phyloP scores from a whole-genome alignment of 2,797 vertebrate genomes.

The Chloroceryle amazona region DNA sequence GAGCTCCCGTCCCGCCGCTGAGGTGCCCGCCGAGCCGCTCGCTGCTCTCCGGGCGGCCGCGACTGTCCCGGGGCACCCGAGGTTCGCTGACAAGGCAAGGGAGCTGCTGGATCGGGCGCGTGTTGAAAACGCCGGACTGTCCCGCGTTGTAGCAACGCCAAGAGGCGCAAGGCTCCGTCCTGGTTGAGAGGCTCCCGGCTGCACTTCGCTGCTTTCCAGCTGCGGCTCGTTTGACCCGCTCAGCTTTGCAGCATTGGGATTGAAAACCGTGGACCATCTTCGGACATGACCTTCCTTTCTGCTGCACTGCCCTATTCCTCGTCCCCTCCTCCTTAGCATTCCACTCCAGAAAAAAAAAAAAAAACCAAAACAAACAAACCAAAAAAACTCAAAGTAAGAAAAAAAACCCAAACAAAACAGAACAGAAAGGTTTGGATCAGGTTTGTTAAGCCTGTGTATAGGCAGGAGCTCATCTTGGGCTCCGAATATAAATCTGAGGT shows the following conservation, averaged over 20 bases:
- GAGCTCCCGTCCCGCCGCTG: not conserved
- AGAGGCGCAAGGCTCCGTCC: fast-evolving
- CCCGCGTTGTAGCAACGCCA: fast-evolving
- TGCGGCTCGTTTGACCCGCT: not conserved
- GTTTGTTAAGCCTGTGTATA: not conserved
- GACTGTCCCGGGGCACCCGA: not conserved
- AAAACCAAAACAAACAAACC: no score
- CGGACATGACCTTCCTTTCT: not conserved
- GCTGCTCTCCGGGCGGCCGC: not conserved
- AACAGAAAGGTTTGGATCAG: not conserved
- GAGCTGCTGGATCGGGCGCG: fast-evolving
- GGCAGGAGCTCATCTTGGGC: not conserved
- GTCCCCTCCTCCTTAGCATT: not conserved
- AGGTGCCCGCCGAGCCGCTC: not conserved
- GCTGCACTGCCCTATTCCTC: not conserved
- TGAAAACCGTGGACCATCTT: fast-evolving
- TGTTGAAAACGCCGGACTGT: fast-evolving
- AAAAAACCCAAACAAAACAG: no score
- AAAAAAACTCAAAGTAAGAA: not conserved
- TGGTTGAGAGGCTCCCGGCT: not conserved
- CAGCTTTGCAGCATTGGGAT: not conserved
- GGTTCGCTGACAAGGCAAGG: not conserved
- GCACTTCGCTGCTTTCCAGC: not conserved
- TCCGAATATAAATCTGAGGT: not conserved
- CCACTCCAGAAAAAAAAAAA: not conserved